Base-by-base conservation (phyloP, 92 coral and sea anemone genomes). In the Epizoanthus illoricatus region DNA sequence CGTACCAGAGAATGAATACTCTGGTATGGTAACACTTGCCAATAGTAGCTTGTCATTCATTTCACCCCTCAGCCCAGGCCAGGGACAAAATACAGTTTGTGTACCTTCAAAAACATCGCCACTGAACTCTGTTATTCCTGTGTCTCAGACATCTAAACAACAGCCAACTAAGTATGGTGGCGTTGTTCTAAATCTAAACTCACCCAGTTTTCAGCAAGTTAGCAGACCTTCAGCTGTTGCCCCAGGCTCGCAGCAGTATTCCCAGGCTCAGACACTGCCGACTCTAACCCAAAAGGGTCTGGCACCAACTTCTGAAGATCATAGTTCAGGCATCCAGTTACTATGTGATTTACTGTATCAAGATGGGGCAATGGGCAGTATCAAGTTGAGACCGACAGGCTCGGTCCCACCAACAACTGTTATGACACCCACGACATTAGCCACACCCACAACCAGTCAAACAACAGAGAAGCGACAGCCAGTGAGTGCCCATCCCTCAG, bases 261-360 rank as follows among this genome's bases (percentile, higher is more conserved):
- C 80, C 72, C 68, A 71, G 60, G 28, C 49, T 21, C 28, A 70
- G 13, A 36, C 69, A 19, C 85, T 65, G 49, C 81, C 71, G 4
- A 24, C 13, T 17, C 12, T 7, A 52, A 5, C 82, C 7, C 71
- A 78, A 42, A 41, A 45, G 17, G 71, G 71, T 61, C 61, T 64
- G 69, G 21, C 86, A 75, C 74, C 76, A 69, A 70, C 47, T 47
- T 18, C 87, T 73, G 74, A 78, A 42, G 92, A 89, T 80, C 89
- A 80, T 74, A 89, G 92, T 47, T 92, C 94, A 63, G 94, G 94
- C 9, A 91, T 93, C 67, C 88, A 91, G 73, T 86, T 93, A 39
- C 76, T 93, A 55, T 89, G 97, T 70, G 94, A 93, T 64, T 80
- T 93, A 36, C 90, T 93, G n/a, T 89, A 63, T 43, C 82, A 78